Percentiles rank a stretch among this genome's conserved stretches.
Conservation (phyloP, 2,113 vertebrate genomes). For the Sebastes fasciatus region DNA sequence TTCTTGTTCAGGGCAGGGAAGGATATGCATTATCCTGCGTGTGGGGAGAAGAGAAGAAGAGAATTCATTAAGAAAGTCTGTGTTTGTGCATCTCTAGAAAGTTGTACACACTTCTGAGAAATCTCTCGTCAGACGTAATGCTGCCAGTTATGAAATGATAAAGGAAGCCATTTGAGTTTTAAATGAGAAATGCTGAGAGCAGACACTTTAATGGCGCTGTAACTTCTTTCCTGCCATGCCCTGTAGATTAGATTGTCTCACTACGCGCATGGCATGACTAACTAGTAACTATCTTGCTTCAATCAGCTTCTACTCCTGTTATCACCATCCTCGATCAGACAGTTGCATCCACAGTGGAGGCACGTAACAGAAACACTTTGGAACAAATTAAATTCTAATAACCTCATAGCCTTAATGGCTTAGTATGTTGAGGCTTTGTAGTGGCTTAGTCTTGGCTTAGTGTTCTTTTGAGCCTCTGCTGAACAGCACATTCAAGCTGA, state of each 20-base stretch:
- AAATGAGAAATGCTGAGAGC: conserved; percentile 42
- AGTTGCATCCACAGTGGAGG: conserved; percentile 1
- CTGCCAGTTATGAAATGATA: conserved; percentile 34
- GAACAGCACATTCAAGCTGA: not conserved
- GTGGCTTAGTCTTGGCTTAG: conserved; percentile 2
- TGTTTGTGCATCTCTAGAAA: conserved; percentile 20
- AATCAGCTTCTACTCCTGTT: conserved; percentile 25
- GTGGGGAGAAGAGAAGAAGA: conserved; percentile 17
- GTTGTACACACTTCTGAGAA: conserved; percentile 11
- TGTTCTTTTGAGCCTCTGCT: conserved; percentile 4
- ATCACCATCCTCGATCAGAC: conserved; percentile 17
- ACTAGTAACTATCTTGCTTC: conserved; percentile 31
- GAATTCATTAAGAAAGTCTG: conserved; percentile 1
- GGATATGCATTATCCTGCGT: conserved; percentile 95
- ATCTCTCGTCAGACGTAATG: conserved; percentile 13
- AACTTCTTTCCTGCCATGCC: conserved; percentile 5
- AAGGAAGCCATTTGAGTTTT: conserved; percentile 10
- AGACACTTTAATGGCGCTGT: conserved; percentile 3
- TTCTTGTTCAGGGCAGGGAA: conserved; percentile 90
- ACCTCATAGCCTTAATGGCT: not conserved
- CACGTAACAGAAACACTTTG: conserved; percentile 12
- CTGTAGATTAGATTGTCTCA: conserved; percentile 35
- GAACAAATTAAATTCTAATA: conserved; percentile 30
- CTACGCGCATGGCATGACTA: conserved; percentile 24
- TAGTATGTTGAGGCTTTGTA: conserved; percentile 15